phyloP scores from a whole-genome alignment of 2,797 vertebrate species.

The Hipposideros larvatus region DNA sequence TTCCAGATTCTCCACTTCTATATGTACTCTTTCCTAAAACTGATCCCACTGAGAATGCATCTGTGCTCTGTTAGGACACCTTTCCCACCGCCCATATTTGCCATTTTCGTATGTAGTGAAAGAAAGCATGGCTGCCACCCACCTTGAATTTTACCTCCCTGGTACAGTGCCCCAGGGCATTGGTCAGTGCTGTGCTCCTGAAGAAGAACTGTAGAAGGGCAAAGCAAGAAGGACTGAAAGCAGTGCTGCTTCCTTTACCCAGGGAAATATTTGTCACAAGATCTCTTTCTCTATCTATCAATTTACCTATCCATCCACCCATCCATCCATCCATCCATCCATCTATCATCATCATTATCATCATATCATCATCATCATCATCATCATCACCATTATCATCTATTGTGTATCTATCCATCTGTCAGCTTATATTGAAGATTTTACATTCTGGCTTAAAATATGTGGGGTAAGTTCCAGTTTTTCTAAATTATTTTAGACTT shows the following conservation, averaged over 20 bases:
- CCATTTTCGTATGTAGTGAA: not conserved
- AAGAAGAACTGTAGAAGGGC: not conserved
- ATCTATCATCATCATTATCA: too few relatives aligned
- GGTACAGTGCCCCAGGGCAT: not conserved
- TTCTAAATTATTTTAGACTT: not conserved
- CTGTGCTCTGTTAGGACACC: not conserved
- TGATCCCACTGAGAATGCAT: not conserved
- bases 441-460: not conserved
- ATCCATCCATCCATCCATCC: not conserved
- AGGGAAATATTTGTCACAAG: not conserved
- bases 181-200: not conserved
- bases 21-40: conserved; percentile 1
- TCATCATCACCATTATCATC: too few relatives aligned
- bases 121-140: not conserved
- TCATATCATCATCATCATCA: too few relatives aligned
- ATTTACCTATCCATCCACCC: not conserved
- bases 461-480: not conserved
- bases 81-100: not conserved
- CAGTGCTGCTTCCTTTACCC: not conserved
- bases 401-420: not conserved
- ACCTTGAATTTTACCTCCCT: not conserved
- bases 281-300: not conserved
- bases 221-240: not conserved
- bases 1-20: not conserved
- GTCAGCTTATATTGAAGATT: not conserved